phyloP scores from a whole-genome alignment of 2,113 vertebrate genomes.

The Cheilinus undulatus region DNA sequence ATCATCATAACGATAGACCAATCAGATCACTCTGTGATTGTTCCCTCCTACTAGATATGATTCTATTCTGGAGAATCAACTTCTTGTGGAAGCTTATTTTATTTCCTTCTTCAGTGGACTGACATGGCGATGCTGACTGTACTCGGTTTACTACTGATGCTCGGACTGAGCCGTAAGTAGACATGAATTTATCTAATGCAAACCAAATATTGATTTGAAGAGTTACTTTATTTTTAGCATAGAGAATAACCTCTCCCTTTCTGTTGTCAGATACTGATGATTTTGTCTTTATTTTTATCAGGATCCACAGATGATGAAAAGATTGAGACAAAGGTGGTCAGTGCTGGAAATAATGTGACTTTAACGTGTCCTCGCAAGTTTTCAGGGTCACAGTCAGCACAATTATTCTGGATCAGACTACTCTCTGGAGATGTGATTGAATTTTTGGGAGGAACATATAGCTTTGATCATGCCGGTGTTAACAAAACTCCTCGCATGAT shows the following conservation, averaged over 20 bases:
- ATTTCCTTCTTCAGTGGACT: background rate
- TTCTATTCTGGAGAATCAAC: background rate
- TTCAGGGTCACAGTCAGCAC: accelerated
- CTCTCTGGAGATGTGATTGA: conserved; percentile 49
- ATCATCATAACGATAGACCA: conserved; percentile 10
- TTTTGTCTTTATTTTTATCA: background rate
- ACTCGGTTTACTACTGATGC: background rate
- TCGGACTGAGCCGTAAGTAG: conserved; percentile 31
- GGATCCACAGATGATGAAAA: background rate
- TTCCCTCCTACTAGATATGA: conserved; percentile 31
- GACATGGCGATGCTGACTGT: conserved; percentile 5
- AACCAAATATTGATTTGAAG: background rate
- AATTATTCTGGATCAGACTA: conserved; percentile 50
- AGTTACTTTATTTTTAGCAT: background rate
- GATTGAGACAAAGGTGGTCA: background rate
- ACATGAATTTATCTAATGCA: background rate
- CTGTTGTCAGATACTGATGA: background rate
- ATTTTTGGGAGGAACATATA: background rate
- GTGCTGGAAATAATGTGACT: conserved; percentile 11
- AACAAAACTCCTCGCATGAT: background rate
- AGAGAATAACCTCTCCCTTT: background rate
- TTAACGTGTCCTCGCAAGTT: background rate
- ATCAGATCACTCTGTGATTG: conserved; percentile 25
- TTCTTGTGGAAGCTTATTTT: background rate
- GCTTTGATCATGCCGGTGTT: background rate